Evolutionary conservation across 2,888 invertebrate species (phyloP).

Genomic region (Lochmaea crataegi): DNA sequence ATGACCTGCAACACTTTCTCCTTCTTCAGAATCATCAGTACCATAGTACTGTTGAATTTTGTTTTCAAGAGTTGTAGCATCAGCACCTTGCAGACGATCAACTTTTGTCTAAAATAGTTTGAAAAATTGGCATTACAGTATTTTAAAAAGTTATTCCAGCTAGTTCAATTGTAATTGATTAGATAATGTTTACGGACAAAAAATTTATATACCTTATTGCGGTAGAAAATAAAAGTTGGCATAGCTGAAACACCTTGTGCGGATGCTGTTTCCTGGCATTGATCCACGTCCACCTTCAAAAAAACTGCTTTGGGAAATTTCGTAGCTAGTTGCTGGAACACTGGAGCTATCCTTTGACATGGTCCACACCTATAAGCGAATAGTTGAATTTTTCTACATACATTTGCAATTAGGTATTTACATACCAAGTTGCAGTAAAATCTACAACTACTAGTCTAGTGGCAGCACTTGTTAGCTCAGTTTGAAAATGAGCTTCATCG

Average conservation of each 20-base stretch:
- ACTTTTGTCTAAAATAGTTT: slow-evolving; percentile 74
- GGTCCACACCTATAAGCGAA: slow-evolving; percentile 87
- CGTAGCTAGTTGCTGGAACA: slow-evolving; percentile 87
- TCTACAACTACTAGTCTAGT: slow-evolving; percentile 93
- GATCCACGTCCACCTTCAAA: slow-evolving; percentile 94
- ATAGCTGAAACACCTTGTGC: slow-evolving; percentile 92
- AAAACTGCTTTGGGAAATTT: slow-evolving; percentile 92
- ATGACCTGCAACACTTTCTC: slow-evolving; percentile 82
- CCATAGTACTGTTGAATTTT: slow-evolving; percentile 91
- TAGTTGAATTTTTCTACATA: slow-evolving; percentile 20
- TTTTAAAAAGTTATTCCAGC: too few species aligned
- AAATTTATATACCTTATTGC: slow-evolving; percentile 73
- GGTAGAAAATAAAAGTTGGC: slow-evolving; percentile 98
- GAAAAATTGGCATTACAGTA: not conserved
- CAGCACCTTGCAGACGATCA: slow-evolving; percentile 89
- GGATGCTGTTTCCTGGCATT: slow-evolving; percentile 89
- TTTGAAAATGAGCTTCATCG: slow-evolving; percentile 85
- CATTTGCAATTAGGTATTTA: slow-evolving; percentile 42
- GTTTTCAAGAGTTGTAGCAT: slow-evolving; percentile 82
- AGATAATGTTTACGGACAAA: not conserved
- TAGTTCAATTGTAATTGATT: too few species aligned
- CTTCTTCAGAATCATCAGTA: slow-evolving; percentile 72
- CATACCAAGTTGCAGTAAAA: slow-evolving; percentile 93
- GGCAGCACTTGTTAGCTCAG: slow-evolving; percentile 86
- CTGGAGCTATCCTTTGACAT: slow-evolving; percentile 93